phyloP scores from a whole-genome alignment of 2,888 invertebrate genomes.

The Harpalus rufipes region DNA sequence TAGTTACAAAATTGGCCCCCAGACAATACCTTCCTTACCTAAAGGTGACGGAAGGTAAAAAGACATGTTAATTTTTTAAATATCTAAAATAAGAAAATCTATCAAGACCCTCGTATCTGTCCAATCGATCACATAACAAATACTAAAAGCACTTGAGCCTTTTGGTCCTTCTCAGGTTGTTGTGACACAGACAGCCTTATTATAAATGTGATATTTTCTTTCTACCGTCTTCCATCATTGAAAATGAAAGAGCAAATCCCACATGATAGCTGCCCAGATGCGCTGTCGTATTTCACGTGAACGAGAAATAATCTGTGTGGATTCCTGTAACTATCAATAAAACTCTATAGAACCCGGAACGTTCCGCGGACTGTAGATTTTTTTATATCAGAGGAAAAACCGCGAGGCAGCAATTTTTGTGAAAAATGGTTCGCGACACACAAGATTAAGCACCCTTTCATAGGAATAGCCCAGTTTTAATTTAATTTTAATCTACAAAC shows the following conservation, averaged over 20 bases:
- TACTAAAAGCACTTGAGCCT: too few species aligned
- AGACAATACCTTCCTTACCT: too few species aligned
- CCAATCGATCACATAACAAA: too few species aligned
- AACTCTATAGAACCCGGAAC: conserved; percentile 12
- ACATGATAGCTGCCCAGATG: neutral
- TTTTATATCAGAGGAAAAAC: conserved; percentile 21
- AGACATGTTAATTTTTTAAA: too few species aligned
- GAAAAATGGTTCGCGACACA: conserved; percentile 18
- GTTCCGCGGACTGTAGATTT: neutral
- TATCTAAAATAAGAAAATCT: too few species aligned
- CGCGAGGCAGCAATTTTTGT: conserved; percentile 22
- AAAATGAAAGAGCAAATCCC: neutral
- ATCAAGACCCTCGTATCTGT: too few species aligned
- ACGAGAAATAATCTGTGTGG: conserved; percentile 6
- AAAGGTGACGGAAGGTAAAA: too few species aligned
- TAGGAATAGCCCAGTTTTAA: neutral
- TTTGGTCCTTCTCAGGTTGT: too few species aligned
- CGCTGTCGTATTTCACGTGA: neutral
- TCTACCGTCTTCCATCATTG: too few species aligned
- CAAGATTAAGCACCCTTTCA: conserved; percentile 12
- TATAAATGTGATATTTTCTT: too few species aligned
- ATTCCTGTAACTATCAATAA: conserved; percentile 32
- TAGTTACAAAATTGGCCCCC: too few species aligned
- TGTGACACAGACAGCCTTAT: too few species aligned
- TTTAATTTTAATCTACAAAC: neutral